Percentiles rank a stretch among this genome's conserved stretches.
phyloP scores from a whole-genome alignment of 1,140 invertebrate species.

The Drosophila pandora region DNA sequence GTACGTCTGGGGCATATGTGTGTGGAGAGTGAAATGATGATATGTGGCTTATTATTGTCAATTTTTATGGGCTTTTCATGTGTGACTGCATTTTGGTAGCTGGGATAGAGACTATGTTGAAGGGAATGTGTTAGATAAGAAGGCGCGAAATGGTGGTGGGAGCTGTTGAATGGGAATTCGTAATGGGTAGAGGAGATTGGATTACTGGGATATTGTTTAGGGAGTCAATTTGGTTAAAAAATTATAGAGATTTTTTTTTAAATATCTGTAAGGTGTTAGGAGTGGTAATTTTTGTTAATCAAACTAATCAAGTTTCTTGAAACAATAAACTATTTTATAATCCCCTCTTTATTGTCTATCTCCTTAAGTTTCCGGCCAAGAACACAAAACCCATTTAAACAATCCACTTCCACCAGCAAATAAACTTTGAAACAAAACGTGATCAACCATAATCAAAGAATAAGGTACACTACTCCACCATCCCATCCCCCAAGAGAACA shows the following conservation, averaged over 20 bases:
- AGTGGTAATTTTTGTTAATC: neutral
- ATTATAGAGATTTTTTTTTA: neutral
- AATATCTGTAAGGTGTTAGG: too few relatives aligned
- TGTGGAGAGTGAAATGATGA: constrained; percentile 42
- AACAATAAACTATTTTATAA: neutral
- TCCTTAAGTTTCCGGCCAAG: neutral
- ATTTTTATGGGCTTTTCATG: constrained; percentile 62
- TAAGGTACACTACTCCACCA: constrained; percentile 45
- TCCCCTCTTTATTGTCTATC: neutral
- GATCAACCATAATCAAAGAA: constrained; percentile 74
- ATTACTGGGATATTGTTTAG: constrained; percentile 12
- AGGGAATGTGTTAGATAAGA: constrained; percentile 52
- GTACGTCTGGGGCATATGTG: constrained; percentile 41
- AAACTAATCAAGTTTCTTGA: neutral
- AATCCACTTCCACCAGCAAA: constrained; percentile 40
- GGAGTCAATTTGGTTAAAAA: constrained; percentile 16
- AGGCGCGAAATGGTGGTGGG: constrained; percentile 13
- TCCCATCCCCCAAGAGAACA: neutral
- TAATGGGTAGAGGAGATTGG: constrained; percentile 2
- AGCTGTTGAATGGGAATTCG: neutral
- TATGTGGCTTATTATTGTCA: constrained; percentile 64
- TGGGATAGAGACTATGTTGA: constrained; percentile 1
- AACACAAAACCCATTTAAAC: constrained; percentile 29
- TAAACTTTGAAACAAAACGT: constrained; percentile 63
- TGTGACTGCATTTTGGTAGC: constrained; percentile 42